A percentile compares a stretch with the other conserved stretches of the same genome.
These are phyloP conservation scores for Pogona vitticeps DNA, from an alignment of 2,113 vertebrate genomes.

Conservation along the genomic window DNA sequence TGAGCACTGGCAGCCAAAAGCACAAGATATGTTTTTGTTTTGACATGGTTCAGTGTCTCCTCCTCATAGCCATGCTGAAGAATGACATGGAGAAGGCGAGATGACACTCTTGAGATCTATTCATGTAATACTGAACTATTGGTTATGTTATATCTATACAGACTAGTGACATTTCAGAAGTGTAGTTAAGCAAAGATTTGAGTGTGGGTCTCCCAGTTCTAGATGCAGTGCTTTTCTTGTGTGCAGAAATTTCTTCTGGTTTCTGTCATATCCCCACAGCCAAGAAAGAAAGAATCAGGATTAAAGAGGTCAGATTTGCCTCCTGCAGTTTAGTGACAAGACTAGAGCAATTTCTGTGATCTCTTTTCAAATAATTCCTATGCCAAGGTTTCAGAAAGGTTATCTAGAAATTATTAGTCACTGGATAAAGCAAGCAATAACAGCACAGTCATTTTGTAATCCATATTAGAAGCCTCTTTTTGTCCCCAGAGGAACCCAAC, in stretches of 20 bases:
- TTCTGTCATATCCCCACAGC: no score
- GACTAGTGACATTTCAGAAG: background rate
- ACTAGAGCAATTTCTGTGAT: background rate
- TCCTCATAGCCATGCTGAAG: background rate
- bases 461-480: background rate
- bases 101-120: background rate
- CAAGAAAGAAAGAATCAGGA: background rate
- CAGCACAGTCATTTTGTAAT: background rate
- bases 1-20: no score
- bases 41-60: no score
- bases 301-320: no score
- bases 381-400: background rate
- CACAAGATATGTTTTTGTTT: no score
- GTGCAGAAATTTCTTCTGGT: background rate
- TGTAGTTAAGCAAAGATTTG: background rate
- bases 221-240: background rate
- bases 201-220: background rate
- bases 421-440: background rate
- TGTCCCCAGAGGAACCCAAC: background rate
- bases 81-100: background rate
- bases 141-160: background rate
- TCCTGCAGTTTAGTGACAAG: background rate
- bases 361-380: background rate
- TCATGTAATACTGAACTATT: background rate
- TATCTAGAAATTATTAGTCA: background rate